Base-by-base conservation (phyloP, 2,797 vertebrate species). In the Neopelma chrysocephalum region DNA sequence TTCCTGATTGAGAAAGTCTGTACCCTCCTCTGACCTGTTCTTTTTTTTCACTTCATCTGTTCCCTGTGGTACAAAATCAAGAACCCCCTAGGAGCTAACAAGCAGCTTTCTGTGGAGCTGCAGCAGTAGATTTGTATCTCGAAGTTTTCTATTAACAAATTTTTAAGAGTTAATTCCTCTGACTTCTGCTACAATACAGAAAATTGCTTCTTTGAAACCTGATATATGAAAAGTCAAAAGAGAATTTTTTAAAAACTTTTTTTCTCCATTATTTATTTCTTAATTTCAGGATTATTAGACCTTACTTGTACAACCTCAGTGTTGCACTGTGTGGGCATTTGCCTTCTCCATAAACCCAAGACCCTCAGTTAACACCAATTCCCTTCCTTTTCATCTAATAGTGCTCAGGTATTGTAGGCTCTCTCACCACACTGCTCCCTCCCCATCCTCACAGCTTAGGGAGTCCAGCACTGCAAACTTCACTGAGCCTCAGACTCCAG, bases 1-100 rank as follows among this genome's bases (percentile, higher is more conserved):
- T 79, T 86, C 58, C 69, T 90, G 75, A 91, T 91, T 94, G 73
- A 88, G 42, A 87, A 64, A 87, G 47, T 85, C 62, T 91, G 47
- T 87, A n/a, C 27, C 47, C 43, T 69, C 48, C 62, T 91, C 77
- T 96, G 72, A 87, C 76, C 87, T 88, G 15, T 43, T 50, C 40
- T 61, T 76, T 83, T 91, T 50, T 88, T 40, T 25, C 42, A 17
- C 45, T 83, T 94, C 60, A 62, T 93, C 80, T 94, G 26, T 89
- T 91, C 43, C 3, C 58, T 82, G 0, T 57, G 56, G 47, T 91
- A 48, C 47, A 91, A 81, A 87, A 77, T 86, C 42, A 82, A 50
- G 73, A 86, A 48, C 51, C 56, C 78, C n/a, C 56, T 90, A 51
- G 50, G 68, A 79, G 60, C 69, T 77, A 89, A 80, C 66, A 80